Evolutionary conservation across 2,113 vertebrate species (phyloP).

Genomic region (Clarias gariepinus): DNA sequence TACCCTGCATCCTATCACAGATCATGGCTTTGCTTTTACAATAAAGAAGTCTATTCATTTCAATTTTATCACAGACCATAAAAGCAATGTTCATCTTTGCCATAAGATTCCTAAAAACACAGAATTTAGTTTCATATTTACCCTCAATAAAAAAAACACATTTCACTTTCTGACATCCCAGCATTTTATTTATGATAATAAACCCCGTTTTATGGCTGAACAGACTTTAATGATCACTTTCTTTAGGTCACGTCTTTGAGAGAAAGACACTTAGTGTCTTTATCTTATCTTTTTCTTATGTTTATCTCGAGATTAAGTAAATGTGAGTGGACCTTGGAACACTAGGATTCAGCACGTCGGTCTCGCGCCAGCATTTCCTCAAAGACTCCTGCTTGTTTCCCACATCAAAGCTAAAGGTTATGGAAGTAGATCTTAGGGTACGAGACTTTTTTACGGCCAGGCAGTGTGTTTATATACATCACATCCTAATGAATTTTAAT

Average conservation of each 20-base stretch:
- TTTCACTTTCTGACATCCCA: not conserved
- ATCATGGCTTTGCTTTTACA: not conserved
- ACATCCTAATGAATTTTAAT: too few relatives aligned
- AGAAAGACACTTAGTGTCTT: not conserved
- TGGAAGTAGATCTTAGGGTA: too few relatives aligned
- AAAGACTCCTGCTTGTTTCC: not conserved
- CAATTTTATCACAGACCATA: not conserved
- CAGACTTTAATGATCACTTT: not conserved
- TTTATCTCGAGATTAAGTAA: constrained; percentile 39
- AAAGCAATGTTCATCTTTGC: not conserved
- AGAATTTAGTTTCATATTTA: not conserved
- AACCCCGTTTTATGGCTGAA: not conserved
- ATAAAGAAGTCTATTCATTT: not conserved
- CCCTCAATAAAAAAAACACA: not conserved
- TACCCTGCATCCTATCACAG: not conserved
- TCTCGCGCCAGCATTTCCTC: constrained; percentile 2
- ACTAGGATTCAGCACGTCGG: not conserved
- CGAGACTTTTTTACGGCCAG: too few relatives aligned
- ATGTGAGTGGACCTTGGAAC: constrained; percentile 52
- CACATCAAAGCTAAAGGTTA: too few relatives aligned
- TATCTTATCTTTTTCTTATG: constrained; percentile 29
- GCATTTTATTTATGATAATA: not conserved
- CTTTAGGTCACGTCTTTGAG: not conserved
- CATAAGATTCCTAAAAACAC: not conserved
- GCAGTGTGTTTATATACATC: too few relatives aligned